phyloP scores from a whole-genome alignment of 2,113 vertebrate species.

The Pterophyllum scalare region DNA sequence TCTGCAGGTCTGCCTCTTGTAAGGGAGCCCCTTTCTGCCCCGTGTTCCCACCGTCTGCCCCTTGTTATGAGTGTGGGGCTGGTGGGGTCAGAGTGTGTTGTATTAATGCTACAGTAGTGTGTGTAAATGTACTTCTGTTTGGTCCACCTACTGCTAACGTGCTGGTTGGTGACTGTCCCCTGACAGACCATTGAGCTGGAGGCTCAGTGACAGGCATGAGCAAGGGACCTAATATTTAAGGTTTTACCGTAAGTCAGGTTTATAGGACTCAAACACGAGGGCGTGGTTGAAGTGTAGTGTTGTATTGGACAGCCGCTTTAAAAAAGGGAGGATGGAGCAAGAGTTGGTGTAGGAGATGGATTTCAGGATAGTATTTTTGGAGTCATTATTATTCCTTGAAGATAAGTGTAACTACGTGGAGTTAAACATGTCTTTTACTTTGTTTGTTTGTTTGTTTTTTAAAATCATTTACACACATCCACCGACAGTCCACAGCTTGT shows the following conservation, averaged over 20 bases:
- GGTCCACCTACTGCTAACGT: slow-evolving; percentile 86
- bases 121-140: slow-evolving; percentile 90
- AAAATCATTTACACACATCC: slow-evolving; percentile 64
- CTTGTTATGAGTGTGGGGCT: slow-evolving; percentile 55
- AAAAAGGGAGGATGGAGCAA: slow-evolving; percentile 11
- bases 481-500: slow-evolving; percentile 54
- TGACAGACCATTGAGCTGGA: background rate
- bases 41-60: background rate
- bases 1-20: slow-evolving; percentile 60
- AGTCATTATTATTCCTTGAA: slow-evolving; percentile 73
- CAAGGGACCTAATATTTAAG: slow-evolving; percentile 47
- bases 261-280: slow-evolving; percentile 73
- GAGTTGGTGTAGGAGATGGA: slow-evolving; percentile 46
- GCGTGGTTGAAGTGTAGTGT: slow-evolving; percentile 67
- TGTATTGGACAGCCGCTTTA: slow-evolving; percentile 79
- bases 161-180: slow-evolving; percentile 11
- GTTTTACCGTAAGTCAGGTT: slow-evolving; percentile 79
- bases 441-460: slow-evolving; percentile 28
- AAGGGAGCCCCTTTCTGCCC: slow-evolving; percentile 32
- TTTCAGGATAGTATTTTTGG: slow-evolving; percentile 77
- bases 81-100: slow-evolving; percentile 78
- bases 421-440: slow-evolving; percentile 70
- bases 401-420: slow-evolving; percentile 73
- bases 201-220: slow-evolving; percentile 19
- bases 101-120: slow-evolving; percentile 86